Evolutionary conservation across 2,888 invertebrate genomes (phyloP), one percentile per base, ranked within the genome.

Genomic region (Clunio marinus): DNA sequence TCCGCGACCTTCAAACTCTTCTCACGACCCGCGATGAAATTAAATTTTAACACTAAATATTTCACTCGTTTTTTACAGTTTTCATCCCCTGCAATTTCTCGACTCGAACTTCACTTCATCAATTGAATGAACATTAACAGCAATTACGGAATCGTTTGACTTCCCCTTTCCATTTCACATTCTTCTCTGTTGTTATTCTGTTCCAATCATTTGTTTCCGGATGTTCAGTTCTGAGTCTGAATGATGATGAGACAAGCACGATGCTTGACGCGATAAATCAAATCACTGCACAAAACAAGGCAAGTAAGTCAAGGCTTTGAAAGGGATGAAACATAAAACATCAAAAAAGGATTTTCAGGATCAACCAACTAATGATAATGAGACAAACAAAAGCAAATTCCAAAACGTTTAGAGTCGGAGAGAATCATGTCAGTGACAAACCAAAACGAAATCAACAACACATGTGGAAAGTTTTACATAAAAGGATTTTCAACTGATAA

Each of bases 111-210:
- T 60, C 10, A 41, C 41, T 25, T 35, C n/a, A n/a, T 60, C 41
- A 41, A 60, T 60, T 24, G 37, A 60, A 41, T 20, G 60, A 60
- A 41, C 60, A 63, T 63, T 63, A 63, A 63, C 45, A 63, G 46
- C 63, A 63, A 63, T 63, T 63, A 63, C 45, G n/a, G 63, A 46
- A 20, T 63, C 63, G 37, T 63, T 37, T 63, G 45, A 46, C 63
- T 45, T 45, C 63, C 28, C 63, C 37, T 41, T n/a, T n/a, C 7
- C 10, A n/a, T 32, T 32, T 41, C 41, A 41, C n/a, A n/a, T n/a
- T n/a, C n/a, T n/a, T n/a, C n/a, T n/a, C n/a, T n/a, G n/a, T n/a
- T n/a, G n/a, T n/a, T n/a, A n/a, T n/a, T n/a, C n/a, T n/a, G n/a
- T 7, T 41, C 41, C 51, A 22, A 51, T 51, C 17, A 20, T 51